These are phyloP conservation scores for Saccostrea cuccullata DNA, from an alignment of 1,140 invertebrate species.

Conservation along the genomic window DNA sequence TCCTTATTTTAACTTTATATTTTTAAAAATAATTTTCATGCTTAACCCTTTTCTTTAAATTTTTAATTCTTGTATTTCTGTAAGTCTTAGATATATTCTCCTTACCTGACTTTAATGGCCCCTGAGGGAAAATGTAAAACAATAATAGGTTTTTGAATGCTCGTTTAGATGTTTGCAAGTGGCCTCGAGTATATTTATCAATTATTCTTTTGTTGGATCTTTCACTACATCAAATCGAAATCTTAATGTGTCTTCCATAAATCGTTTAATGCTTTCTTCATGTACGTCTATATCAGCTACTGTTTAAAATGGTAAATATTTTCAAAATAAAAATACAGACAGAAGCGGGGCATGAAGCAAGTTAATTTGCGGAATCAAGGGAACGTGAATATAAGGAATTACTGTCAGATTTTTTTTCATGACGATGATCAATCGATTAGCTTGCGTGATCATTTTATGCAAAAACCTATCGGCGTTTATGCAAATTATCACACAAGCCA, in stretches of 20 bases:
- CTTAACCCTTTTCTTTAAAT: background rate
- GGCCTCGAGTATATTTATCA: background rate
- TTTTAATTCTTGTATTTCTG: background rate
- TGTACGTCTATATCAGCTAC: constrained; percentile 17
- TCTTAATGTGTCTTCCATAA: constrained; percentile 13
- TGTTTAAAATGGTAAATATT: background rate
- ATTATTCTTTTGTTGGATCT: constrained; percentile 24
- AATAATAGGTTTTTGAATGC: background rate
- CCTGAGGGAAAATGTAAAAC: constrained; percentile 31
- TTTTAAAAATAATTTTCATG: too few relatives aligned
- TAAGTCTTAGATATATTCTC: too few relatives aligned
- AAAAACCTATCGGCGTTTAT: too few relatives aligned
- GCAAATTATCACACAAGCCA: too few relatives aligned
- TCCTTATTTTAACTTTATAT: too few relatives aligned
- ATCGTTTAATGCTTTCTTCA: constrained; percentile 5
- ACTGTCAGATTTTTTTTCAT: too few relatives aligned
- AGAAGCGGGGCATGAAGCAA: too few relatives aligned
- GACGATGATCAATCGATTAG: too few relatives aligned
- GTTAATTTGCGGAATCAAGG: too few relatives aligned
- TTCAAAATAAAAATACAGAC: too few relatives aligned
- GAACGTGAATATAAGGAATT: too few relatives aligned
- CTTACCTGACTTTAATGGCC: background rate
- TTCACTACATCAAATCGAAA: background rate
- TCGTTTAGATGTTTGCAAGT: background rate
- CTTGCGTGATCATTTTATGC: too few relatives aligned